Evolutionary conservation across 2,888 invertebrate genomes (phyloP).

Genomic region (Antheraea yamamai): DNA sequence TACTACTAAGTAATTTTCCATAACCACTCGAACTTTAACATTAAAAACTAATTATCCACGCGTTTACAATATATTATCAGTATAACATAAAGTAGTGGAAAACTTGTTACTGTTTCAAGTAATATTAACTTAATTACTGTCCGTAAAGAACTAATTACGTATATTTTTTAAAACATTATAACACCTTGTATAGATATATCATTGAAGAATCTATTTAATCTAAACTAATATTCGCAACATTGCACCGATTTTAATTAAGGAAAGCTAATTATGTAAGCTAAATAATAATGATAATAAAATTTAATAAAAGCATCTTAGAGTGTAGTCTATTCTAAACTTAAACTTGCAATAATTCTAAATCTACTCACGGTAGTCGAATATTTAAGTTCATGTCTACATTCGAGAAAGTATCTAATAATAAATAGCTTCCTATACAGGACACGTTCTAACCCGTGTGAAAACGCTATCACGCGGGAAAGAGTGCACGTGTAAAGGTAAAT

Average conservation of each 20-base stretch:
- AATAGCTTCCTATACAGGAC: no score
- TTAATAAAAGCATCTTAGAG: no score
- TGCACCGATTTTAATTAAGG: no score
- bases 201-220: no score
- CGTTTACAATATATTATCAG: background rate
- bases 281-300: no score
- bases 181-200: background rate
- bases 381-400: background rate
- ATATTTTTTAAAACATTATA: background rate
- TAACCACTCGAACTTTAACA: constrained; percentile 16
- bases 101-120: background rate
- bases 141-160: background rate
- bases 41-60: constrained; percentile 19
- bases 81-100: background rate
- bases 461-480: no score
- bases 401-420: background rate
- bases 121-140: background rate
- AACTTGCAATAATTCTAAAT: no score
- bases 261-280: no score
- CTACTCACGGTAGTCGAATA: background rate
- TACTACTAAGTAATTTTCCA: constrained; percentile 15
- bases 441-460: no score
- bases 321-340: no score
- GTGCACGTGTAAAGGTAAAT: no score
- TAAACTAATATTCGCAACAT: no score